phyloP scores from a whole-genome alignment of 2,888 invertebrate species.

The Molanna angustata region DNA sequence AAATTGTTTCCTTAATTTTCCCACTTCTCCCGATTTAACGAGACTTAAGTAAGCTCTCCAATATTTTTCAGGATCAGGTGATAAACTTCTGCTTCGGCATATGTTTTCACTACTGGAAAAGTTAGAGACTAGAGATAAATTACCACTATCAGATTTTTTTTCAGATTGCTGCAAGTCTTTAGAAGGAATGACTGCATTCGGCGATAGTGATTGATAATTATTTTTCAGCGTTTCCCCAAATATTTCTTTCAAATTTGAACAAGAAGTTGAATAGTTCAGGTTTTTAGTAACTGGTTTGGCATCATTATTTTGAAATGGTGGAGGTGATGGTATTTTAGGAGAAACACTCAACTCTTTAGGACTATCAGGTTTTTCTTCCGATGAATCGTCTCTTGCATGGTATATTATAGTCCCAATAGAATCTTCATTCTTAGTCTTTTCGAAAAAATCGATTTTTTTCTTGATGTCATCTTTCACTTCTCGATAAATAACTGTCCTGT shows the following conservation, averaged over 20 bases:
- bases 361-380: conserved; percentile 42
- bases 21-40: conserved; percentile 74
- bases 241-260: conserved; percentile 75
- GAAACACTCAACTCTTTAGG: conserved; percentile 49
- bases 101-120: conserved; percentile 64
- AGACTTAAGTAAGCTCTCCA: conserved; percentile 68
- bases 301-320: conserved; percentile 35
- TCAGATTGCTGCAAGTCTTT: conserved; percentile 1
- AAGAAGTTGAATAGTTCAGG: conserved; percentile 63
- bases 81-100: conserved; percentile 68
- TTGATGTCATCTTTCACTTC: conserved; percentile 62
- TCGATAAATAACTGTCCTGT: conserved; percentile 64
- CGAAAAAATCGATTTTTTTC: conserved; percentile 78
- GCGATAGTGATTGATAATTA: conserved; percentile 57
- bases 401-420: conserved; percentile 51
- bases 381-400: conserved; percentile 53
- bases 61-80: conserved; percentile 70
- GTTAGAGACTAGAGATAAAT: conserved; percentile 38
- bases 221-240: conserved; percentile 71
- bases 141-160: conserved; percentile 13
- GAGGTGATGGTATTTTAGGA: conserved; percentile 34
- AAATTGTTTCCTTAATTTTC: conserved; percentile 73
- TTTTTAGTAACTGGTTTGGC: conserved; percentile 37
- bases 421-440: conserved; percentile 59
- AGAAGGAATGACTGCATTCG: conserved; percentile 34